Conservation (phyloP, 2,797 vertebrate species). For the Rhadinocentrus ornatus region DNA sequence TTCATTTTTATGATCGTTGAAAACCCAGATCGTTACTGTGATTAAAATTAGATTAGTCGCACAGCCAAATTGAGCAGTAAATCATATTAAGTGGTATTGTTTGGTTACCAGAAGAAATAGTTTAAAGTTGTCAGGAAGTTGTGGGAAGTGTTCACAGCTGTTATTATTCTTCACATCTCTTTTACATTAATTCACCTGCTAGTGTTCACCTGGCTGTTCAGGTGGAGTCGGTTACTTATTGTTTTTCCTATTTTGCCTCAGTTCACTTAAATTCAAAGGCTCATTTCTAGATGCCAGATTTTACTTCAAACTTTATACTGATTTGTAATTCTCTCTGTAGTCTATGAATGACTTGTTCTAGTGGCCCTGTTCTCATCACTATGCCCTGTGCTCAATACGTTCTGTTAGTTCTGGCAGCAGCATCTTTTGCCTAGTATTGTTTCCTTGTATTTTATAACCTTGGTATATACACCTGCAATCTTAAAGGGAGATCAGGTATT, state of each 20-base stretch:
- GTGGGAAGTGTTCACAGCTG: conserved; percentile 16
- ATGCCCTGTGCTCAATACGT: background rate
- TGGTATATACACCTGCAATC: conserved; percentile 4
- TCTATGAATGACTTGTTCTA: background rate
- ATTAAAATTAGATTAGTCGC: too few relatives aligned
- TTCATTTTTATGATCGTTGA: too few relatives aligned
- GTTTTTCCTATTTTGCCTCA: too few relatives aligned
- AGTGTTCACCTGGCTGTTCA: background rate
- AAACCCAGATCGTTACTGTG: too few relatives aligned
- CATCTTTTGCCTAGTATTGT: background rate
- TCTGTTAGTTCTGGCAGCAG: background rate
- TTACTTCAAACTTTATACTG: background rate
- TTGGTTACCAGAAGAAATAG: too few relatives aligned
- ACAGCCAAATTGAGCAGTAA: too few relatives aligned
- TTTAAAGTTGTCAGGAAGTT: conserved; percentile 21
- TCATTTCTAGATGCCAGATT: background rate
- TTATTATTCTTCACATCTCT: background rate
- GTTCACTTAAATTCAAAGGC: too few relatives aligned
- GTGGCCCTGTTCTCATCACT: background rate
- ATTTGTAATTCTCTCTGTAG: background rate
- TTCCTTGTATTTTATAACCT: conserved; percentile 4
- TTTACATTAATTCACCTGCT: background rate
- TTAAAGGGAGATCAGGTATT: conserved; percentile 50
- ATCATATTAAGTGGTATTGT: too few relatives aligned
- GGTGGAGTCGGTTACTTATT: background rate